Evolutionary conservation across 2,113 vertebrate species (phyloP).

Genomic region (Symphodus melops): DNA sequence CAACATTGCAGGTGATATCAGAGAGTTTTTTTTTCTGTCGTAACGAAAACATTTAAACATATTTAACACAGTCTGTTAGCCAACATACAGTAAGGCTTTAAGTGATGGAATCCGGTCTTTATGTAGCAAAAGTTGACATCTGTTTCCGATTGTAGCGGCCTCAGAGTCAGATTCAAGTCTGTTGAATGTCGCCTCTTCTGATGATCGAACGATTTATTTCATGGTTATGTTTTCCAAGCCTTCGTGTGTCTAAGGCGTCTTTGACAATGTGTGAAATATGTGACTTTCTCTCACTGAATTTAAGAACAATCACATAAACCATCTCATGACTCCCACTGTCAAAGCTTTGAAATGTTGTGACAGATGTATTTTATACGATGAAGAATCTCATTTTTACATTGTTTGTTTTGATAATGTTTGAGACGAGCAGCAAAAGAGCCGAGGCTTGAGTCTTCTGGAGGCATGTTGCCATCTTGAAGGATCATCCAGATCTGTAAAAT

Average conservation of each 20-base stretch:
- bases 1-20: conserved; percentile 35
- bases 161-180: background rate
- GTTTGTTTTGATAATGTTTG: conserved; percentile 34
- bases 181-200: background rate
- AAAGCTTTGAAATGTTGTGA: conserved; percentile 12
- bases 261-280: background rate
- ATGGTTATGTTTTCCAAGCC: conserved; percentile 10
- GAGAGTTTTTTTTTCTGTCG: background rate
- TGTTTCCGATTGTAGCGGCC: background rate
- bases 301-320: background rate
- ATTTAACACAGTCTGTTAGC: background rate
- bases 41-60: background rate
- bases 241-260: background rate
- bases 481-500: conserved; percentile 57
- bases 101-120: too few species aligned
- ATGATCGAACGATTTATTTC: background rate
- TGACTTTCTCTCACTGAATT: background rate
- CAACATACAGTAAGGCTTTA: background rate
- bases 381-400: conserved; percentile 14
- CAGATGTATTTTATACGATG: conserved; percentile 3
- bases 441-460: conserved; percentile 18
- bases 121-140: background rate
- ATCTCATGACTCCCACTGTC: background rate
- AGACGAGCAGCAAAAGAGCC: conserved; percentile 18
- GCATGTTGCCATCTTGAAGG: conserved; percentile 37